Percentiles rank a stretch among this genome's conserved stretches.
Evolutionary conservation across 2,797 vertebrate species (phyloP).

Genomic region (Acanthurus tractus): DNA sequence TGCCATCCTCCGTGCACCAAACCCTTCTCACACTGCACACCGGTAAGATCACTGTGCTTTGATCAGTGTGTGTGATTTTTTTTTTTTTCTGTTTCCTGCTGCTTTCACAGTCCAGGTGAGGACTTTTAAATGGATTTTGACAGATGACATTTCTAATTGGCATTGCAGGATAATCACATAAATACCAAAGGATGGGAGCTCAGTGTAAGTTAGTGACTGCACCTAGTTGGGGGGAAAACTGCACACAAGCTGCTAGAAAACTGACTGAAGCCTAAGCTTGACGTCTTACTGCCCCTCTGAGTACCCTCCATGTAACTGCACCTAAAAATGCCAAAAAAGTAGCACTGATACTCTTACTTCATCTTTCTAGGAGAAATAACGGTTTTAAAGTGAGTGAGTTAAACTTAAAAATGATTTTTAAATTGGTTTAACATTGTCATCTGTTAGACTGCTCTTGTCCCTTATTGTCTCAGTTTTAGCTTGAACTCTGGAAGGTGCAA

Average conservation of each 20-base stretch:
- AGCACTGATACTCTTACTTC: background rate
- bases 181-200: slow-evolving; percentile 43
- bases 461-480: background rate
- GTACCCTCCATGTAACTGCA: slow-evolving; percentile 67
- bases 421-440: background rate
- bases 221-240: slow-evolving; percentile 6
- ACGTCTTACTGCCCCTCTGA: slow-evolving; percentile 79
- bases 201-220: slow-evolving; percentile 24
- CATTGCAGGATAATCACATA: slow-evolving; percentile 53
- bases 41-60: slow-evolving; percentile 85
- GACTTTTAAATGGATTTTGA: slow-evolving; percentile 50
- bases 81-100: slow-evolving; percentile 18
- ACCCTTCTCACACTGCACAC: slow-evolving; percentile 96
- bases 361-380: background rate
- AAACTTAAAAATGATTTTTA: background rate
- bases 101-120: background rate
- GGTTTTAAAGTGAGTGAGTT: background rate
- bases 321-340: slow-evolving; percentile 1
- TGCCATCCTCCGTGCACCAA: slow-evolving; percentile 95
- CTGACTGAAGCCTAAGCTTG: slow-evolving; percentile 34
- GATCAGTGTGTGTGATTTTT: background rate
- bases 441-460: background rate
- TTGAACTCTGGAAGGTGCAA: background rate
- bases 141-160: slow-evolving; percentile 57
- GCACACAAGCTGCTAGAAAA: slow-evolving; percentile 31